These are phyloP conservation scores for Nibea albiflora DNA, from an alignment of 2,113 vertebrate species.

Conservation along the genomic window DNA sequence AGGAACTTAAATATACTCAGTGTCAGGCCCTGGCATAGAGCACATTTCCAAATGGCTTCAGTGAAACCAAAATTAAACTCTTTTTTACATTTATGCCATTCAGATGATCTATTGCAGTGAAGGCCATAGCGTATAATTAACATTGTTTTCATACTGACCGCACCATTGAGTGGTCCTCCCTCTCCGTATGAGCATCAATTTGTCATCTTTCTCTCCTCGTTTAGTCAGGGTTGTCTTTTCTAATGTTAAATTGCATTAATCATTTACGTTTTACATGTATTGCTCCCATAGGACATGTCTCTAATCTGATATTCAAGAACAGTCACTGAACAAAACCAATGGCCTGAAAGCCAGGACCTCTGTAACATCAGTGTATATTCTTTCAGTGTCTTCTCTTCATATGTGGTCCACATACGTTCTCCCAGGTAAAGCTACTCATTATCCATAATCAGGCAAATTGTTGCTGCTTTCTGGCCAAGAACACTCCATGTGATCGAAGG, in stretches of 20 bases:
- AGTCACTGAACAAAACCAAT: not conserved
- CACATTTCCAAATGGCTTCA: too few species aligned
- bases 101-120: not conserved
- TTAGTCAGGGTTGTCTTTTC: not conserved
- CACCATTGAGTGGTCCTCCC: not conserved
- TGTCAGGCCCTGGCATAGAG: too few species aligned
- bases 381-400: conserved; percentile 5
- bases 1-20: too few species aligned
- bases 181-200: not conserved
- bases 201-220: not conserved
- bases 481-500: not conserved
- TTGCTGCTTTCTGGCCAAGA: not conserved
- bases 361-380: not conserved
- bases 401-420: conserved; percentile 2
- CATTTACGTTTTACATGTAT: not conserved
- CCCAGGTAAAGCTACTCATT: conserved; percentile 10
- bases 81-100: not conserved
- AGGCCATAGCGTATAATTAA: not conserved
- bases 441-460: conserved; percentile 14
- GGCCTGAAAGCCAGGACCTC: not conserved
- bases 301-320: not conserved
- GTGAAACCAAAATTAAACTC: too few species aligned
- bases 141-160: not conserved
- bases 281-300: not conserved
- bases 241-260: not conserved